These are phyloP conservation scores for Halesus radiatus DNA, from an alignment of 1,140 invertebrate species.

Conservation along the genomic window DNA sequence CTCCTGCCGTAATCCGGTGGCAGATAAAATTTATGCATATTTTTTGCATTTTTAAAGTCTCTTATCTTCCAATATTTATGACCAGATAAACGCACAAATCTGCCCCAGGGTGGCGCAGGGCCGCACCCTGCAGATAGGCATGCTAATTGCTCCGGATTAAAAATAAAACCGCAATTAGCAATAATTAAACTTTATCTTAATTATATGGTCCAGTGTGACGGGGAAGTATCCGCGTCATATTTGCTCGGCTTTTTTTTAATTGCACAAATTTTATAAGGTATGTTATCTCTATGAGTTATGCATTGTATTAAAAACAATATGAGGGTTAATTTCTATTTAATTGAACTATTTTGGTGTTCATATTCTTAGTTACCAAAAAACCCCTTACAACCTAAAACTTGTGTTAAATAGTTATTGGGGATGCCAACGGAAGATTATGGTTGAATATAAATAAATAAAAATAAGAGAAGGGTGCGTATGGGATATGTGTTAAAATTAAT, in stretches of 20 bases:
- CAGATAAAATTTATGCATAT: constrained; percentile 50
- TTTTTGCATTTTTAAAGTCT: constrained; percentile 49
- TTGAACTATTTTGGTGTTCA: too few species aligned
- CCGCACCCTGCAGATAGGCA: constrained; percentile 51
- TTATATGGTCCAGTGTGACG: constrained; percentile 44
- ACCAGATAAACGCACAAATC: constrained; percentile 56
- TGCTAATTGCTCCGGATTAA: constrained; percentile 56
- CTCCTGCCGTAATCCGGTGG: constrained; percentile 45
- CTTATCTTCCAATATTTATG: constrained; percentile 57
- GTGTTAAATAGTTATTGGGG: too few species aligned
- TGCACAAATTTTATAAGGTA: constrained; percentile 31
- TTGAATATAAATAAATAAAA: too few species aligned
- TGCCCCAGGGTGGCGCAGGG: constrained; percentile 21
- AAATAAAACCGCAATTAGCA: constrained; percentile 59
- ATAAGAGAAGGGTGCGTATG: too few species aligned
- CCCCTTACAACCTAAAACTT: too few species aligned
- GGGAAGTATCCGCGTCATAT: constrained; percentile 4
- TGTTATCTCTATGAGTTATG: too few species aligned
- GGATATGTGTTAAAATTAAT: too few species aligned
- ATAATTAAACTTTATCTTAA: constrained; percentile 59
- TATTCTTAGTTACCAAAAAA: too few species aligned
- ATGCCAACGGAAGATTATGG: too few species aligned
- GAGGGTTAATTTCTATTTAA: too few species aligned
- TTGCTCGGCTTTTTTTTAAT: constrained; percentile 39
- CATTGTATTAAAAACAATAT: too few species aligned